phyloP scores from a whole-genome alignment of 2,797 vertebrate species.

The Aplochiton taeniatus region DNA sequence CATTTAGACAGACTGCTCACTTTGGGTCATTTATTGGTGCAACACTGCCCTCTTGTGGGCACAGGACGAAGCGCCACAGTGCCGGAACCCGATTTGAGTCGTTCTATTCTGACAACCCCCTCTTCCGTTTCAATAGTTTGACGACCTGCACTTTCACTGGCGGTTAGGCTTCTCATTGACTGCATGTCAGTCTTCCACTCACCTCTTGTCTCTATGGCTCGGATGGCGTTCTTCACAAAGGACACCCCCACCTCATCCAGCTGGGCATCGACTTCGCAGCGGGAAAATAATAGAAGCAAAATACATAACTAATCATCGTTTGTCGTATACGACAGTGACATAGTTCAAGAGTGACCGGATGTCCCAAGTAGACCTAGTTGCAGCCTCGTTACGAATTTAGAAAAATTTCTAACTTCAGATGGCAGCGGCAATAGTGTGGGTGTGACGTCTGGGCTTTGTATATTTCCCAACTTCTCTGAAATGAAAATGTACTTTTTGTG shows the following conservation, averaged over 20 bases:
- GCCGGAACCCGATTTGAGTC: not conserved
- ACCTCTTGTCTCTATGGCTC: conserved; percentile 90
- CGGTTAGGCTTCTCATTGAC: not conserved
- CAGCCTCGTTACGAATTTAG: no score
- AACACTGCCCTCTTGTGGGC: conserved; percentile 71
- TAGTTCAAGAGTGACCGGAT: no score
- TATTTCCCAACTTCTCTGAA: no score
- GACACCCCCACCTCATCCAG: conserved; percentile 89
- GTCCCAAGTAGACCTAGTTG: no score
- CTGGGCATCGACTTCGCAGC: conserved; percentile 79
- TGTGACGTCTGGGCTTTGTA: no score
- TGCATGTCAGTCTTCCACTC: conserved; percentile 29
- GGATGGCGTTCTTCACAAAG: conserved; percentile 92
- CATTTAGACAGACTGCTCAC: not conserved
- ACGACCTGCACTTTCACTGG: not conserved
- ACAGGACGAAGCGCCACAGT: conserved; percentile 26
- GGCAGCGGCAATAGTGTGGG: no score
- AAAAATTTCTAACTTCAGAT: no score
- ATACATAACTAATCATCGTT: no score
- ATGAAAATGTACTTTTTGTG: no score
- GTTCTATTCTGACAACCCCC: not conserved
- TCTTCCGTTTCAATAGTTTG: not conserved
- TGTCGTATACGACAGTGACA: no score
- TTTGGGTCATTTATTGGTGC: conserved; percentile 34
- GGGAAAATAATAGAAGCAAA: not conserved